Evolutionary conservation across 1,140 invertebrate species (phyloP).

Genomic region (Gonatopus flavifemur): DNA sequence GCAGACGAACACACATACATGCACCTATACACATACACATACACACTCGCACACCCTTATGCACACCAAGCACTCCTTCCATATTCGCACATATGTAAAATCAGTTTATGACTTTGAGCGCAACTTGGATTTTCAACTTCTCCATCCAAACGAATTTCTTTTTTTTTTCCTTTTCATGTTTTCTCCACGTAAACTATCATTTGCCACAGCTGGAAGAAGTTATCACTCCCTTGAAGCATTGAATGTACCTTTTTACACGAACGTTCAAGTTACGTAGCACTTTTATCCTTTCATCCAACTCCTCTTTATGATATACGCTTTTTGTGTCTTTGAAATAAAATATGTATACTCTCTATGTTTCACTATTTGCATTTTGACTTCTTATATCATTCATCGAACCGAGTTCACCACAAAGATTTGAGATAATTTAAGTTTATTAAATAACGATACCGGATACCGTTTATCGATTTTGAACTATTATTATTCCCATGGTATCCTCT

Average conservation of each 20-base stretch:
- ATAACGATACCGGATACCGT: too few relatives aligned
- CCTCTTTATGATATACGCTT: constrained; percentile 14
- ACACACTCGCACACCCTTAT: too few relatives aligned
- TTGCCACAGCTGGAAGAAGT: constrained; percentile 29
- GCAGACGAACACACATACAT: constrained; percentile 27
- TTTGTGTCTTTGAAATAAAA: constrained; percentile 29
- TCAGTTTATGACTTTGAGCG: constrained; percentile 28
- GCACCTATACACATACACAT: too few relatives aligned
- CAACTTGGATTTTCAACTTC: constrained; percentile 27
- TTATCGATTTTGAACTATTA: too few relatives aligned
- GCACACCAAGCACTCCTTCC: too few relatives aligned
- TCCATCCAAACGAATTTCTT: constrained; percentile 22
- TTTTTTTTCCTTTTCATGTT: constrained; percentile 17
- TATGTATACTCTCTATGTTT: constrained; percentile 20
- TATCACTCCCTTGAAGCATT: constrained; percentile 20
- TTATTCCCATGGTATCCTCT: too few relatives aligned
- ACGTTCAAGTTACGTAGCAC: constrained; percentile 15
- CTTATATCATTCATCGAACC: too few relatives aligned
- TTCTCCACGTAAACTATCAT: constrained; percentile 20
- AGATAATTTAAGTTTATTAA: too few relatives aligned
- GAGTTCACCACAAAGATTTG: too few relatives aligned
- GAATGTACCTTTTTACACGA: constrained; percentile 29
- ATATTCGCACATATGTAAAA: too few relatives aligned
- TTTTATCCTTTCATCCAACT: constrained; percentile 21
- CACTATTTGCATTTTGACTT: constrained; percentile 14